phyloP scores from a whole-genome alignment of 2,113 vertebrate species.

The Psophia crepitans region DNA sequence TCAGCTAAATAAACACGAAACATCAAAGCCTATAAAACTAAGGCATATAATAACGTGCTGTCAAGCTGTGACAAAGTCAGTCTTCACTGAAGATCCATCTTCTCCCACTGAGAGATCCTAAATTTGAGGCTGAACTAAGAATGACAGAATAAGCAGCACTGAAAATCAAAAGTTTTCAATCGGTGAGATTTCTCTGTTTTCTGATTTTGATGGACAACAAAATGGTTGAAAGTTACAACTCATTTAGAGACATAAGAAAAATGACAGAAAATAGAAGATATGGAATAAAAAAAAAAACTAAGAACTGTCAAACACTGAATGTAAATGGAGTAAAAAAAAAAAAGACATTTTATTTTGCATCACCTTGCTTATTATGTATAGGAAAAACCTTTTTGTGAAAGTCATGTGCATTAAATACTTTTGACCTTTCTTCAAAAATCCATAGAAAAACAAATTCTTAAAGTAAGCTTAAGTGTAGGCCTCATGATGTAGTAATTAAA shows the following conservation, averaged over 20 bases:
- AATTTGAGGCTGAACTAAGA: slow-evolving; percentile 36
- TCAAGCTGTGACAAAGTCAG: slow-evolving; percentile 52
- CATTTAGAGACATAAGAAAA: slow-evolving; percentile 1
- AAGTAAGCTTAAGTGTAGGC: not conserved
- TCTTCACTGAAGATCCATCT: slow-evolving; percentile 27
- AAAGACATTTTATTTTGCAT: not conserved
- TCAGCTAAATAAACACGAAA: slow-evolving; percentile 29
- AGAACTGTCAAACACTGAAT: not conserved
- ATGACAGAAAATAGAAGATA: not conserved
- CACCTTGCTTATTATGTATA: not conserved
- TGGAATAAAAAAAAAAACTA: not conserved
- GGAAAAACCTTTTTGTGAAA: not conserved
- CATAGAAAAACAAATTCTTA: not conserved
- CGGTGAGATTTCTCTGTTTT: not conserved
- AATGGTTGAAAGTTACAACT: slow-evolving; percentile 6
- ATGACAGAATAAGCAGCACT: slow-evolving; percentile 6
- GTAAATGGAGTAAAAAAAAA: not conserved
- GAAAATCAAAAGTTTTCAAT: slow-evolving; percentile 6
- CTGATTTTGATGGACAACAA: slow-evolving; percentile 41
- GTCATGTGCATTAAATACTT: not conserved
- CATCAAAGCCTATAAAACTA: slow-evolving; percentile 12
- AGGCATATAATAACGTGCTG: slow-evolving; percentile 14
- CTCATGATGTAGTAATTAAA: not conserved
- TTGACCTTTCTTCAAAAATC: not conserved
- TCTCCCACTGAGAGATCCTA: slow-evolving; percentile 45